Conservation (phyloP, 2,797 vertebrate genomes). For the Petrocephalus schoutedeni region DNA sequence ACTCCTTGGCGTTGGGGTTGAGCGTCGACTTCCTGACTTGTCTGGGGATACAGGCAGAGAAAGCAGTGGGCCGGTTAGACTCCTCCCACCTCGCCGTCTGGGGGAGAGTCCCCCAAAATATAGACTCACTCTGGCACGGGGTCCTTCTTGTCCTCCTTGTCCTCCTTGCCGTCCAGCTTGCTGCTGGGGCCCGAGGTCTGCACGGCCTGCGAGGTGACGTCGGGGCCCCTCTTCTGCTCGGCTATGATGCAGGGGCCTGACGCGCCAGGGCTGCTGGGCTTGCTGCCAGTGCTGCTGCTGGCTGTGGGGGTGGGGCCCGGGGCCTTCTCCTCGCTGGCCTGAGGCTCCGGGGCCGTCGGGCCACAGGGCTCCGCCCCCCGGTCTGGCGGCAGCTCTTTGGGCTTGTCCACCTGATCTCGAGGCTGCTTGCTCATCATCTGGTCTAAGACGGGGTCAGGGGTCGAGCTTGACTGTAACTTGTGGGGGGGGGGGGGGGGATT, state of each 20-base stretch:
- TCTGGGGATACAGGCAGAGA: slow-evolving; percentile 55
- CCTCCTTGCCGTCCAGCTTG: slow-evolving; percentile 77
- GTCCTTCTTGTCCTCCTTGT: slow-evolving; percentile 91
- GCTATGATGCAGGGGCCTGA: slow-evolving; percentile 65
- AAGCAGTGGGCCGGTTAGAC: not conserved
- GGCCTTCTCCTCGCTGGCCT: slow-evolving; percentile 51
- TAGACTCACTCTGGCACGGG: slow-evolving; percentile 84
- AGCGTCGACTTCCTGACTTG: slow-evolving; percentile 97
- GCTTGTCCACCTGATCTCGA: slow-evolving; percentile 80
- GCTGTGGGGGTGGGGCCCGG: slow-evolving; percentile 33
- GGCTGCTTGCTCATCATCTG: slow-evolving; percentile 78
- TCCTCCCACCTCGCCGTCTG: not conserved
- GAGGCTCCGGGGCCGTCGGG: slow-evolving; percentile 66
- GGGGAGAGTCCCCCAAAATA: not conserved
- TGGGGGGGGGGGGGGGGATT: not conserved
- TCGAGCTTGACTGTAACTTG: slow-evolving; percentile 90
- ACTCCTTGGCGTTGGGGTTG: slow-evolving; percentile 97
- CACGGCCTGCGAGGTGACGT: slow-evolving; percentile 91
- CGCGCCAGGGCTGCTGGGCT: slow-evolving; percentile 80
- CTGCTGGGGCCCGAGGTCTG: slow-evolving; percentile 80
- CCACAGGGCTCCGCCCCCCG: slow-evolving; percentile 65
- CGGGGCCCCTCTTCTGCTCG: slow-evolving; percentile 84
- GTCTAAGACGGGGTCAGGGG: slow-evolving; percentile 78
- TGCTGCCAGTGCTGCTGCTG: slow-evolving; percentile 66
- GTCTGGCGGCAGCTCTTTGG: slow-evolving; percentile 81